A percentile compares a stretch with the other conserved stretches of the same genome.
These are phyloP conservation scores for Zelostemma sp. DNA, from an alignment of 1,140 invertebrate species.

Conservation along the genomic window DNA sequence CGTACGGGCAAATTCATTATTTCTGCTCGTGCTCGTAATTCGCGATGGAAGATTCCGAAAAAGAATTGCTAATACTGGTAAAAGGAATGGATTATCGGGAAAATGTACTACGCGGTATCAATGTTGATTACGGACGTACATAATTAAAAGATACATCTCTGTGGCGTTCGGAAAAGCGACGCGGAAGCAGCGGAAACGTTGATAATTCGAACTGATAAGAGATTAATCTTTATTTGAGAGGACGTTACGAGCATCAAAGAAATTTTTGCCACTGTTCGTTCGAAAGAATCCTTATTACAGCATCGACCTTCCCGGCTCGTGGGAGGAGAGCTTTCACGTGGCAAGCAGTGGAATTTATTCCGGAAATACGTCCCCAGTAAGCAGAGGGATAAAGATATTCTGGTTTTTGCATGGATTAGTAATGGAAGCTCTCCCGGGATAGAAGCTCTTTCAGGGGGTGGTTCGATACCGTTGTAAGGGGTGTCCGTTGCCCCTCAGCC, in stretches of 20 bases:
- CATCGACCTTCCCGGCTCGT: constrained; percentile 50
- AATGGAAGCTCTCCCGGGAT: constrained; percentile 69
- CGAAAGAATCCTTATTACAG: constrained; percentile 53
- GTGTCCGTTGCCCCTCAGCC: constrained; percentile 44
- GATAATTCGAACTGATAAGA: constrained; percentile 49
- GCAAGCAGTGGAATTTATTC: constrained; percentile 65
- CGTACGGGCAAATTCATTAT: neutral
- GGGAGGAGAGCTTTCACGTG: constrained; percentile 53
- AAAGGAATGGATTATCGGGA: neutral
- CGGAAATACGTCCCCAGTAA: constrained; percentile 68
- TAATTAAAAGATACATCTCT: constrained; percentile 42
- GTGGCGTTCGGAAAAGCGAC: constrained; percentile 32
- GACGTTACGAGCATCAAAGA: constrained; percentile 50
- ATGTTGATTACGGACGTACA: constrained; percentile 33
- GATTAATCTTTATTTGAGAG: constrained; percentile 47
- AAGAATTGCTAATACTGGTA: neutral
- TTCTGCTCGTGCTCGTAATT: neutral
- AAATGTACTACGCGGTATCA: neutral
- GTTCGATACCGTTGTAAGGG: constrained; percentile 60
- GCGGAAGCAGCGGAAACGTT: constrained; percentile 43
- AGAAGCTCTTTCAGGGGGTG: constrained; percentile 65
- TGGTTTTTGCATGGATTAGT: constrained; percentile 71
- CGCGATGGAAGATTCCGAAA: neutral
- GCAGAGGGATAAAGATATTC: constrained; percentile 70
- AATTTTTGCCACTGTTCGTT: constrained; percentile 52